Evolutionary conservation across 1,140 invertebrate genomes (phyloP), one percentile per base, ranked within the genome.

Genomic region (Brachionus rotundiformis): DNA sequence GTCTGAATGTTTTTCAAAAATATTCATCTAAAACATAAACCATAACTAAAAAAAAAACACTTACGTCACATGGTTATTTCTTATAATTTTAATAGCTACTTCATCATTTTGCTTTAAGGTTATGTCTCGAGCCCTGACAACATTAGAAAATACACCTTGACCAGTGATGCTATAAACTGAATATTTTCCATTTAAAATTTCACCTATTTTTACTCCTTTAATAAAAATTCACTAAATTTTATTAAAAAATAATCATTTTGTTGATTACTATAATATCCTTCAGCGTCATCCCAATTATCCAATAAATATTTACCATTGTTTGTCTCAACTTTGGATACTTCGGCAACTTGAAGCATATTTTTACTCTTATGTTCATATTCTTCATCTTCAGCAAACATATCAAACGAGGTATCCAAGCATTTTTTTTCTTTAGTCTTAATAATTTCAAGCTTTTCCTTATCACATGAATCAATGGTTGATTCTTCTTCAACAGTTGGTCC

Each of bases 21-120:
- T n/a, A n/a, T n/a, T n/a, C n/a, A n/a, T n/a, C n/a, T n/a, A n/a
- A n/a, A n/a, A n/a, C n/a, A n/a, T n/a, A n/a, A n/a, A n/a, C n/a
- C n/a, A 13, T 13, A 10, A 41, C 39, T 11, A 41, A 13, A 41
- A 39, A 76, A 54, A 71, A 36, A 41, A 77, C 47, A 91, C 93
- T 93, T 90, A 98, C 98, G 99, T 99, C 84, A 99, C 93, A 90
- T 99, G 97, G 89, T 99, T 99, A 87, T 98, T 99, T 84, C 98
- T 90, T 83, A 99, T 99, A 83, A 99, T 99, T 89, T 99, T 99
- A 13, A 99, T 94, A 73, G 97, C 97, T 0, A 98, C 95, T 87
- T 98, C 96, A 82, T 92, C 91, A 86, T 92, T 93, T 13, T 92
- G 92, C 23, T 33, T 36, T 23, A 94, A 90, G 1, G 93, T 92